Evolutionary conservation across 2,888 invertebrate species (phyloP), one percentile per base, ranked within the genome.

Genomic region (Pherbina coryleti): DNA sequence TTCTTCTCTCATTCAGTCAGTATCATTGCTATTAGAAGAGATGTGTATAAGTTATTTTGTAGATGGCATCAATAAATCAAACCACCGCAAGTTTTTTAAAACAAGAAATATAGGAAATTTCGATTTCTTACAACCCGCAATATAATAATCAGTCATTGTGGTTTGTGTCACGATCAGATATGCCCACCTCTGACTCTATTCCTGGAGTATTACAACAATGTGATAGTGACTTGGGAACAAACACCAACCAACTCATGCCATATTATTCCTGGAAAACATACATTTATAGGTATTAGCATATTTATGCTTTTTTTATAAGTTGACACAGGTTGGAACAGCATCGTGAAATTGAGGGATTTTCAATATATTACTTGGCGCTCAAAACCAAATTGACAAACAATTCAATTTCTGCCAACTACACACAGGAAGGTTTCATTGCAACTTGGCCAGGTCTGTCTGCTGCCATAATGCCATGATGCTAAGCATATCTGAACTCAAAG

Each of bases 361-460:
- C 67, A 44, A 75, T 67, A 75, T 75, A 67, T 75, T 75, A 37
- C 75, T 75, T 67, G 67, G 75, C 75, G 75, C 75, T 75, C 67
- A 66, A 75, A 75, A 75, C 75, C 66, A 55, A 75, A 75, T 75
- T 75, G 75, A 67, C 75, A 66, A 75, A 67, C 75, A 75, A 75
- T 75, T 75, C 75, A 66, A 67, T 67, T 67, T 75, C 37, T 75
- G 53, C 55, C 31, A 67, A 55, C 75, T 19, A 9, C 75, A 55
- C 28, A 51, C 37, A 64, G 19, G 37, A 62, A 66, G 44, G 44
- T 44, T 44, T 44, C 11, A 11, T 11, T 11, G 2, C 7, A 44
- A 11, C 44, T 17, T 60, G 57, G 17, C 14, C 19, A 25, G 14
- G 17, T 60, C 8, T 55, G 55, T 19, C 19, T 22, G 55, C 22